A percentile compares a stretch with the other conserved stretches of the same genome.
phyloP scores from a whole-genome alignment of 30 jellyfish, hydroid and myxozoan species.

The Clytia hemisphaerica region DNA sequence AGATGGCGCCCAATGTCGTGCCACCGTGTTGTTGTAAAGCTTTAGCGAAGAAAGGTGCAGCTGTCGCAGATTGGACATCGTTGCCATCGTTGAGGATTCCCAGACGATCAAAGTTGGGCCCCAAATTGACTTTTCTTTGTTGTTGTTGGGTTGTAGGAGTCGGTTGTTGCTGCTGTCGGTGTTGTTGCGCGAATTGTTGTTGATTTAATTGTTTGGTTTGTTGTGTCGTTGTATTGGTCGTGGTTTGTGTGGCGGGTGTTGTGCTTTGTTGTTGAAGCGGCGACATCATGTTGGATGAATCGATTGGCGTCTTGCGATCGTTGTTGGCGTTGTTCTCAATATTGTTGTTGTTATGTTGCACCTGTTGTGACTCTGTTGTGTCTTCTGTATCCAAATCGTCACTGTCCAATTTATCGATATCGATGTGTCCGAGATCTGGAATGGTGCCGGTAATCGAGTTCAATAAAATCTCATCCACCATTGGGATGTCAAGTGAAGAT shows the following conservation, averaged over 20 bases:
- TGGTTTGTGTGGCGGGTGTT: slow-evolving; percentile 29
- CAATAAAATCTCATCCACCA: slow-evolving; percentile 41
- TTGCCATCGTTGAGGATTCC: slow-evolving; percentile 35
- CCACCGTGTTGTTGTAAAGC: slow-evolving; percentile 47
- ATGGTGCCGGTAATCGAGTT: slow-evolving; percentile 21
- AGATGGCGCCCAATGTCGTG: slow-evolving; percentile 35
- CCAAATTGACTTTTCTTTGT: slow-evolving; percentile 32
- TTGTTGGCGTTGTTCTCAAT: no score
- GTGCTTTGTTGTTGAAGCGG: no score
- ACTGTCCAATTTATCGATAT: slow-evolving; percentile 29
- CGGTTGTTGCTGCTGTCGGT: slow-evolving; percentile 14
- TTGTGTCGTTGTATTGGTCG: no score
- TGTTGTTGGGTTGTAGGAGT: no score
- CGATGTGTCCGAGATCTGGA: slow-evolving; percentile 28
- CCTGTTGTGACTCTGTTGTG: no score
- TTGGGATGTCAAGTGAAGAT: slow-evolving; percentile 21
- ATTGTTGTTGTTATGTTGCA: no score
- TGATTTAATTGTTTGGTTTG: neutral
- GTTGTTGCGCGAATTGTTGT: neutral
- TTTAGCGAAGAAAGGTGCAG: slow-evolving; percentile 41
- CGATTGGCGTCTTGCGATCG: no score
- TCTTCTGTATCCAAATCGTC: no score
- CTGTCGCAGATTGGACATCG: slow-evolving; percentile 24
- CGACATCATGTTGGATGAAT: no score
- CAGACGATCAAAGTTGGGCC: slow-evolving; percentile 37